A percentile compares a stretch with the other conserved stretches of the same genome.
These are phyloP conservation scores for Eurytoma californica DNA, from an alignment of 2,888 invertebrate genomes.

Conservation along the genomic window DNA sequence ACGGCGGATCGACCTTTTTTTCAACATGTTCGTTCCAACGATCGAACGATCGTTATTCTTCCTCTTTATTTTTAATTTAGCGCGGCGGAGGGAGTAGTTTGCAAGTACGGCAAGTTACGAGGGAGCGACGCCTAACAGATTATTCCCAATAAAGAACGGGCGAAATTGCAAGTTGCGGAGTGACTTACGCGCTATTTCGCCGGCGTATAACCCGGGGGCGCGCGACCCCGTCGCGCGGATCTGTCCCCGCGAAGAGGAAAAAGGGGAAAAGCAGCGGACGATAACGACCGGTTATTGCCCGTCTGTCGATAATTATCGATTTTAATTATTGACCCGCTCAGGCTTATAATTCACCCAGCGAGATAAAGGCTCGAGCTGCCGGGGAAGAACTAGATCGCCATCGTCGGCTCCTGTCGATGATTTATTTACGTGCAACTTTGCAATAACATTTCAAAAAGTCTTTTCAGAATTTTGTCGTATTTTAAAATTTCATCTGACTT, in stretches of 20 bases:
- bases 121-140: neutral
- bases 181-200: constrained; percentile 7
- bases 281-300: constrained; percentile 73
- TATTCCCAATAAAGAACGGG: neutral
- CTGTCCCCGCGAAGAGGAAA: constrained; percentile 39
- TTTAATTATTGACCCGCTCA: constrained; percentile 69
- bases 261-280: constrained; percentile 59
- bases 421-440: no score
- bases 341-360: constrained; percentile 54
- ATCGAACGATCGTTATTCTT: no score
- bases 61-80: no score
- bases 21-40: neutral
- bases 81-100: no score
- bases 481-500: neutral
- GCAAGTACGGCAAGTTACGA: no score
- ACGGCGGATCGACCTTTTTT: neutral
- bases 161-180: constrained; percentile 25
- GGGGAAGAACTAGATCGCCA: constrained; percentile 22
- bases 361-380: constrained; percentile 46
- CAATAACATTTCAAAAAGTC: no score
- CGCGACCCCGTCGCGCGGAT: constrained; percentile 5
- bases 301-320: constrained; percentile 71
- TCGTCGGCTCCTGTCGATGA: no score
- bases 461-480: no score
- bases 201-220: constrained; percentile 11